A percentile compares a stretch with the other conserved stretches of the same genome.
phyloP scores from a whole-genome alignment of 2,888 invertebrate species.

The Baccha elongata region DNA sequence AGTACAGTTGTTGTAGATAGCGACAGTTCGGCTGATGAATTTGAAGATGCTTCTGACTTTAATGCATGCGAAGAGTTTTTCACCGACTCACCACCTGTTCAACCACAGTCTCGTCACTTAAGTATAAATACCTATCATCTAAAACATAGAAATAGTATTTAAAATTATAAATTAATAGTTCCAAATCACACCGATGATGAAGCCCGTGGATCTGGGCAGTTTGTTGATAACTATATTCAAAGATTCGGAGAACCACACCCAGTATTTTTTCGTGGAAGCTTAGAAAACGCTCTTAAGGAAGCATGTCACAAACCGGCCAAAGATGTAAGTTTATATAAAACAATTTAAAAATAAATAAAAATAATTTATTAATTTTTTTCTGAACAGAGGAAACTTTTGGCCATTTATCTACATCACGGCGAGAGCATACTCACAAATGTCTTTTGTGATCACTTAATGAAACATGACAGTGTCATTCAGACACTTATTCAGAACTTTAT shows the following conservation, averaged over 20 bases:
- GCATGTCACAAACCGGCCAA: constrained; percentile 94
- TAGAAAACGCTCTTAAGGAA: constrained; percentile 95
- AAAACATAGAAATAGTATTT: not conserved
- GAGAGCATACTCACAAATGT: constrained; percentile 97
- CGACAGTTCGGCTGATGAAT: constrained; percentile 91
- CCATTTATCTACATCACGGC: constrained; percentile 98
- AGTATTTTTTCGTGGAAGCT: constrained; percentile 94
- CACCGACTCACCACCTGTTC: constrained; percentile 88
- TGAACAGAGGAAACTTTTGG: constrained; percentile 93
- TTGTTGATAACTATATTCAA: constrained; percentile 92
- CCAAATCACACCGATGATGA: constrained; percentile 94
- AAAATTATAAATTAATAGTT: constrained; percentile 84
- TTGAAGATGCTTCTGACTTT: constrained; percentile 93
- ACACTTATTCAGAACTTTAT: constrained; percentile 95
- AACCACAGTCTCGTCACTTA: constrained; percentile 88
- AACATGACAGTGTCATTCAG: constrained; percentile 95
- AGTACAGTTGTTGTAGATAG: constrained; percentile 79
- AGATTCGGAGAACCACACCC: constrained; percentile 92
- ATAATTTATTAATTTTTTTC: constrained; percentile 70
- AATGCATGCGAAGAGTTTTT: constrained; percentile 94
- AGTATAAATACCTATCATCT: constrained; percentile 83
- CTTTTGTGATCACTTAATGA: constrained; percentile 97
- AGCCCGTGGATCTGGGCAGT: constrained; percentile 92
- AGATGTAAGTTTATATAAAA: constrained; percentile 85
- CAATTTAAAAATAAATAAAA: not conserved